phyloP scores from a whole-genome alignment of 1,140 invertebrate genomes.

The Colletes latitarsis region DNA sequence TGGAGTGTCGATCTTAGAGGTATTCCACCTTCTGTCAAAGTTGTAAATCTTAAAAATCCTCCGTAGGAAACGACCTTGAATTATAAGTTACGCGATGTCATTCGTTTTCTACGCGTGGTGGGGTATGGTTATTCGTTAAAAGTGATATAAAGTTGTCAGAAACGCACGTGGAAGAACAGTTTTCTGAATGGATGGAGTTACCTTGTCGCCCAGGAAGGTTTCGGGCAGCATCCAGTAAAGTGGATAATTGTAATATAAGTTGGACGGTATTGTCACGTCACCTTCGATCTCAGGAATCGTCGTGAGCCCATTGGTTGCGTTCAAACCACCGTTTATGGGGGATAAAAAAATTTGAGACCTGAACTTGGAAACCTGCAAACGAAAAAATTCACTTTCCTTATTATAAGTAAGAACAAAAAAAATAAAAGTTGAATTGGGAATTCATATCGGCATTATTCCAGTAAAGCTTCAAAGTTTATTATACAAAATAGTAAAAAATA shows the following conservation, averaged over 20 bases:
- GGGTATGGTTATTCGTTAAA: not conserved
- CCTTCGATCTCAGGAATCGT: slow-evolving; percentile 86
- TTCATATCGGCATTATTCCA: too few relatives aligned
- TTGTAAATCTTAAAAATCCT: slow-evolving; percentile 91
- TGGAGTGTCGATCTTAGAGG: slow-evolving; percentile 83
- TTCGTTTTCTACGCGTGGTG: not conserved
- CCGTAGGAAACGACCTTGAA: slow-evolving; percentile 93
- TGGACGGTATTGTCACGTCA: slow-evolving; percentile 86
- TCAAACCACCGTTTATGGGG: slow-evolving; percentile 77
- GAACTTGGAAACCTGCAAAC: slow-evolving; percentile 73
- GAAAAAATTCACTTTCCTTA: not conserved
- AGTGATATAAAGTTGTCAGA: not conserved
- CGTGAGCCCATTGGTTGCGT: slow-evolving; percentile 83
- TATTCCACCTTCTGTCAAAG: slow-evolving; percentile 85
- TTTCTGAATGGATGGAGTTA: slow-evolving; percentile 69
- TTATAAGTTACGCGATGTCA: not conserved
- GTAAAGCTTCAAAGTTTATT: too few relatives aligned
- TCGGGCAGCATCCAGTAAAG: slow-evolving; percentile 93
- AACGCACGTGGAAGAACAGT: not conserved
- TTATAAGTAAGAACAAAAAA: not conserved
- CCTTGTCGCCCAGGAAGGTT: slow-evolving; percentile 93
- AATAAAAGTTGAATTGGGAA: too few relatives aligned
- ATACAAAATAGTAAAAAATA: too few relatives aligned
- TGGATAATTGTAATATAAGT: slow-evolving; percentile 86
- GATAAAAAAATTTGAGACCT: slow-evolving; percentile 71